Conservation (phyloP, 2,797 vertebrate genomes). For the Epinephelus awoara region DNA sequence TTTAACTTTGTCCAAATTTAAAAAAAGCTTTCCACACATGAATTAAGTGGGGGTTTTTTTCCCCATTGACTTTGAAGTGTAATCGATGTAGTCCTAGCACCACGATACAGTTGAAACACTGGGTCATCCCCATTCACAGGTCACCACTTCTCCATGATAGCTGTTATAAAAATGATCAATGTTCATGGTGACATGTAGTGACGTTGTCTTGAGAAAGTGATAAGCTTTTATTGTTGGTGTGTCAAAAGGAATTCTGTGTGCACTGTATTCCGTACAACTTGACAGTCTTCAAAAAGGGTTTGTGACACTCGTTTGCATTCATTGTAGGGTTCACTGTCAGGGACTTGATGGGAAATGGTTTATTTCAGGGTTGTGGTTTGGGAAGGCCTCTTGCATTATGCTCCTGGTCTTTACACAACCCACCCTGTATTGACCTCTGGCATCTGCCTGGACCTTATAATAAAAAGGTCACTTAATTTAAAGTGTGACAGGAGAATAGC, state of each 20-base stretch:
- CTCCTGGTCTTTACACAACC: background rate
- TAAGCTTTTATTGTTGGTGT: background rate
- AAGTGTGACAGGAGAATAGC: background rate
- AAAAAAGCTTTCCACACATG: too few species aligned
- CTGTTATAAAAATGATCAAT: background rate
- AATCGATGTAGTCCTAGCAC: background rate
- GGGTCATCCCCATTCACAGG: background rate
- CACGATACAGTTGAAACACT: background rate
- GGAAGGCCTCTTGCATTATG: background rate
- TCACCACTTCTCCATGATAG: background rate
- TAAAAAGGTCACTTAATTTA: background rate
- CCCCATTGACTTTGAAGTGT: too few species aligned
- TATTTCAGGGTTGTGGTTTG: background rate
- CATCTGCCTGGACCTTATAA: background rate
- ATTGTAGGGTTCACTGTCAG: background rate
- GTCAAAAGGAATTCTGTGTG: background rate
- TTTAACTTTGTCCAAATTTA: too few species aligned
- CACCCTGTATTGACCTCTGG: background rate
- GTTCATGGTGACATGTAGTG: too few species aligned
- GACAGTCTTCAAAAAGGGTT: background rate
- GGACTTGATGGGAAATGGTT: background rate
- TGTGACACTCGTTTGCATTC: background rate
- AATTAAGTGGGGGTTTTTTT: too few species aligned
- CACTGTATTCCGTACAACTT: background rate
- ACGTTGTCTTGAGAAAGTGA: background rate